Percentiles rank a stretch among this genome's conserved stretches.
These are phyloP conservation scores for Bucco capensis DNA, from an alignment of 2,113 vertebrate species.

Conservation along the genomic window DNA sequence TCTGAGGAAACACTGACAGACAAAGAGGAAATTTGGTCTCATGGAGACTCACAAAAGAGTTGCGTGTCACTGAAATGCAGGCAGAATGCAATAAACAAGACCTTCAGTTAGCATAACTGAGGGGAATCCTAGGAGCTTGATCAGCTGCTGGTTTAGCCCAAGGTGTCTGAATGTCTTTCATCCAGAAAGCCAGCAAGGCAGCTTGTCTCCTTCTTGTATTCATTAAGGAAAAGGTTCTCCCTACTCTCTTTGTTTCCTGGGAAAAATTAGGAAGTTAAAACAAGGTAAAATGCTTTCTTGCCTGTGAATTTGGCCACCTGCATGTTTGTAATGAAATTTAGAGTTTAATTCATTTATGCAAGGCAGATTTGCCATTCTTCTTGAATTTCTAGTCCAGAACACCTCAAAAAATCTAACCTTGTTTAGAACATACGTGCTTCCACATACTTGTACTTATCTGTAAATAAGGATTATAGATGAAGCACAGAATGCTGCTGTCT, in stretches of 20 bases:
- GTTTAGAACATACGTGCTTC: neutral
- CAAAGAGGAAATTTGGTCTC: neutral
- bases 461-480: slow-evolving; percentile 71
- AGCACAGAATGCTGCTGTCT: slow-evolving; percentile 3
- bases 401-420: neutral
- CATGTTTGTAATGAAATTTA: neutral
- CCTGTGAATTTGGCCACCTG: neutral
- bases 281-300: neutral
- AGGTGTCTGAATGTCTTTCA: neutral
- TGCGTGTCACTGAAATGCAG: neutral
- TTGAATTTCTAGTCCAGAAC: neutral
- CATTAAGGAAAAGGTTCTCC: neutral
- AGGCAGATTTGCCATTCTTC: neutral
- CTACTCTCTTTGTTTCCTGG: neutral
- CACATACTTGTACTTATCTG: neutral
- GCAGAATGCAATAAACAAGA: neutral
- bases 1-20: neutral
- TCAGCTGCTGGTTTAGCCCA: neutral
- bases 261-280: neutral
- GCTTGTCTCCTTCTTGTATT: neutral
- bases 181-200: neutral
- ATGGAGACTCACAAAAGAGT: neutral
- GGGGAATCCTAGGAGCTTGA: neutral
- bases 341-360: neutral
- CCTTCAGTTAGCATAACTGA: neutral